These are phyloP conservation scores for Probaryconus sp. DNA, from an alignment of 1,140 invertebrate species.

Conservation along the genomic window DNA sequence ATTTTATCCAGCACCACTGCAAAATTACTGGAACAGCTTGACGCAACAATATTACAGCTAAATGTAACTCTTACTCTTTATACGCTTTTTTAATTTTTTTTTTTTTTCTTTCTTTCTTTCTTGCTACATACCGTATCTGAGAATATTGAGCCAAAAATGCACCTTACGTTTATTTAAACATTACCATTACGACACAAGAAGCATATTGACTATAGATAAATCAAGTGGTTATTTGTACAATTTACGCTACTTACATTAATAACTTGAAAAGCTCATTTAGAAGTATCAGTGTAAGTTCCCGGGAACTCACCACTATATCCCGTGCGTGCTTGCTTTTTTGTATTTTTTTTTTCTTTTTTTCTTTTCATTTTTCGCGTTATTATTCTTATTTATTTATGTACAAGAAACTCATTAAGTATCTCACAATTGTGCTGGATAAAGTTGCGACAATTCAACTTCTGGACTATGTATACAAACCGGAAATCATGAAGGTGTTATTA, in stretches of 20 bases:
- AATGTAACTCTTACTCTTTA: too few species aligned
- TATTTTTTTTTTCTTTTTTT: conserved; percentile 28
- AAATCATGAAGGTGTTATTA: neutral
- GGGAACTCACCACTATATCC: conserved; percentile 25
- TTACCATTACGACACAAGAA: conserved; percentile 66
- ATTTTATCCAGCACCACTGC: conserved; percentile 37
- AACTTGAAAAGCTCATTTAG: conserved; percentile 68
- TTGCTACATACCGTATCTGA: neutral
- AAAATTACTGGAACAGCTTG: conserved; percentile 24
- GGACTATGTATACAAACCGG: neutral
- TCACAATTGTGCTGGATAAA: conserved; percentile 57
- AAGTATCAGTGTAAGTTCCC: conserved; percentile 63
- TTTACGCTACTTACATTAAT: conserved; percentile 72
- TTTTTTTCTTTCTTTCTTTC: too few species aligned
- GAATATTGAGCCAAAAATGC: conserved; percentile 3
- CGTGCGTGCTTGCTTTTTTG: conserved; percentile 1
- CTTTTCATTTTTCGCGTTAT: conserved; percentile 13
- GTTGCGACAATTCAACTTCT: conserved; percentile 17
- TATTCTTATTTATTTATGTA: conserved; percentile 47
- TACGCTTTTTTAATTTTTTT: too few species aligned
- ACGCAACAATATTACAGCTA: too few species aligned
- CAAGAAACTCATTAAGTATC: conserved; percentile 46
- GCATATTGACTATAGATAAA: conserved; percentile 69
- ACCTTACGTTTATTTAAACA: conserved; percentile 56
- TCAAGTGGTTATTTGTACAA: conserved; percentile 72